Evolutionary conservation across 2,113 vertebrate genomes (phyloP).

Genomic region (Chunga burmeisteri): DNA sequence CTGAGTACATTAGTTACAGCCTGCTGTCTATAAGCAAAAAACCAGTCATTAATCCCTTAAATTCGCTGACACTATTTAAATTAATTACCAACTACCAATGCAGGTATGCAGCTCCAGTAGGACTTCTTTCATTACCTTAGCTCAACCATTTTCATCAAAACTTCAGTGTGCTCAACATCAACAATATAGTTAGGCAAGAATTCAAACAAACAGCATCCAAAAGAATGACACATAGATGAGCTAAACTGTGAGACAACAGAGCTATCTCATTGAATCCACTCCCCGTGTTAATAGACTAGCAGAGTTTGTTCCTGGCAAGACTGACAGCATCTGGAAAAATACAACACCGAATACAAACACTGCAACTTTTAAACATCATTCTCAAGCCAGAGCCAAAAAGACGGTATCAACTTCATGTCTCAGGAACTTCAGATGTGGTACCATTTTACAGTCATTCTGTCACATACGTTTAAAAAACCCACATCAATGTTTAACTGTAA

Average conservation of each 20-base stretch:
- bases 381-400: not conserved
- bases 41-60: not conserved
- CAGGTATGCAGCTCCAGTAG: not conserved
- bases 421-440: not conserved
- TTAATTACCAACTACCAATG: not conserved
- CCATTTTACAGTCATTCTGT: not conserved
- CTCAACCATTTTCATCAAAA: not conserved
- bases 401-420: not conserved
- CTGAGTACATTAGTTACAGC: not conserved
- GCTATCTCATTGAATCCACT: not conserved
- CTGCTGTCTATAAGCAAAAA: not conserved
- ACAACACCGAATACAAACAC: not conserved
- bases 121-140: not conserved
- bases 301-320: not conserved
- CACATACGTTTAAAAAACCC: not conserved
- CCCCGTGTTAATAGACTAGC: not conserved
- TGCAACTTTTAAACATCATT: not conserved
- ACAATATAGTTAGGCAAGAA: not conserved
- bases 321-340: not conserved
- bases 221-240: not conserved
- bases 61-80: not conserved
- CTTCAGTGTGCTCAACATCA: not conserved
- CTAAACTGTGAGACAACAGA: not conserved
- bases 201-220: not conserved
- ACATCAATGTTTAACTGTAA: not conserved